A percentile compares a stretch with the other conserved stretches of the same genome.
These are phyloP conservation scores for Theretra japonica DNA, from an alignment of 2,888 invertebrate species.

Conservation along the genomic window DNA sequence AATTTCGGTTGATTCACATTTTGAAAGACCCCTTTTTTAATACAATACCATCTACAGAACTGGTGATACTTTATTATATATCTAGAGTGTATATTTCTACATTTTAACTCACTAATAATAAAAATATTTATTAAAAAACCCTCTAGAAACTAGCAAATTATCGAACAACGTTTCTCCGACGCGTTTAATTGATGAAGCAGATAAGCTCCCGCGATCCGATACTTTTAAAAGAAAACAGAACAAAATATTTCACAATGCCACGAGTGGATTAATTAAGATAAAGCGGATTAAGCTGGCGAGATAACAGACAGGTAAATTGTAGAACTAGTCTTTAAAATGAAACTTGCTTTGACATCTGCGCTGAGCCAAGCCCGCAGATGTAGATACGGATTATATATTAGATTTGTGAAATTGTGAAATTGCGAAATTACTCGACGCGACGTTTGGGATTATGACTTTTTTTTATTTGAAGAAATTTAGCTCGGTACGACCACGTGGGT, in stretches of 20 bases:
- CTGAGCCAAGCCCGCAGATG: conserved; percentile 20
- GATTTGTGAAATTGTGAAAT: conserved; percentile 4
- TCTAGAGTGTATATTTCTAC: neutral
- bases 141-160: neutral
- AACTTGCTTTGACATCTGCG: conserved; percentile 29
- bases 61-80: no score
- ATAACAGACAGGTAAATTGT: conserved; percentile 34
- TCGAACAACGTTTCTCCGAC: conserved; percentile 6
- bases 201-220: conserved; percentile 24
- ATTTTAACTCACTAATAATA: neutral
- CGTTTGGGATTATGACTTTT: neutral
- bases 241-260: conserved; percentile 31
- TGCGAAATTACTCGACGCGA: conserved; percentile 2
- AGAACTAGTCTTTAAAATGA: conserved; percentile 30
- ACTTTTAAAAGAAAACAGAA: conserved; percentile 33
- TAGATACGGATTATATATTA: conserved; percentile 20
- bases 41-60: neutral
- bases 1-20: no score
- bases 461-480: neutral
- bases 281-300: conserved; percentile 38
- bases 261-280: conserved; percentile 46
- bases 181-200: conserved; percentile 26
- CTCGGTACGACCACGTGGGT: no score
- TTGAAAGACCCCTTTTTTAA: no score
- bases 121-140: neutral